Percentiles rank a stretch among this genome's conserved stretches.
phyloP scores from a whole-genome alignment of 2,797 vertebrate genomes.

The Calcarius lapponicus region DNA sequence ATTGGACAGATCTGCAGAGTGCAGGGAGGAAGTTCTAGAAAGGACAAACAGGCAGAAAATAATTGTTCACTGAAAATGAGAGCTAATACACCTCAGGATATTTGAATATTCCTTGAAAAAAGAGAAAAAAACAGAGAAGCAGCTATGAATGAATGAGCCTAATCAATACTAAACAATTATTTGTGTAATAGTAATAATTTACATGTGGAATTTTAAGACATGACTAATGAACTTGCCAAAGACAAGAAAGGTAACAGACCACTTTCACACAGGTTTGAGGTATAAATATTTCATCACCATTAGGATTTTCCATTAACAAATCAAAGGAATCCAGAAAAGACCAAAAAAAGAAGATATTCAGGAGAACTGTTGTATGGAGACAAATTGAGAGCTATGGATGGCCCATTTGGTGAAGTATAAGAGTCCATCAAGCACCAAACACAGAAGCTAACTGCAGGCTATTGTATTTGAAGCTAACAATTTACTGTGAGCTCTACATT shows the following conservation, averaged over 20 bases:
- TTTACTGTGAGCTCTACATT: not conserved
- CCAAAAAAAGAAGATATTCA: not conserved
- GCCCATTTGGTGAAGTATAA: not conserved
- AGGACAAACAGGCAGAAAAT: constrained; percentile 21
- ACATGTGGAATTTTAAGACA: not conserved
- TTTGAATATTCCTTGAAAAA: not conserved
- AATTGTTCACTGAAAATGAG: not conserved
- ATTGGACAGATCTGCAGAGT: not conserved
- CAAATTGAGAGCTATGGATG: not conserved
- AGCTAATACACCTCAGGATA: not conserved
- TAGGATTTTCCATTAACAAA: not conserved
- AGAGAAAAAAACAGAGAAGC: not conserved
- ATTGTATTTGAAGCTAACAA: not conserved
- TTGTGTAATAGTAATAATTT: not conserved
- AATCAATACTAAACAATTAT: not conserved
- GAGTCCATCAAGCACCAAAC: not conserved
- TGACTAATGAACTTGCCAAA: not conserved
- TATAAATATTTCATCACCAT: not conserved
- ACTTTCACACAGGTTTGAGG: not conserved
- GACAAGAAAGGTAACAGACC: not conserved
- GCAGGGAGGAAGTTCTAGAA: not conserved
- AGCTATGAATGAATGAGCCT: not conserved
- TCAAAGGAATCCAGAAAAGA: not conserved
- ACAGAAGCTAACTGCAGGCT: not conserved
- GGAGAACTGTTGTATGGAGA: not conserved